Evolutionary conservation across 2,888 invertebrate genomes (phyloP).

Genomic region (Resseliella maxima): DNA sequence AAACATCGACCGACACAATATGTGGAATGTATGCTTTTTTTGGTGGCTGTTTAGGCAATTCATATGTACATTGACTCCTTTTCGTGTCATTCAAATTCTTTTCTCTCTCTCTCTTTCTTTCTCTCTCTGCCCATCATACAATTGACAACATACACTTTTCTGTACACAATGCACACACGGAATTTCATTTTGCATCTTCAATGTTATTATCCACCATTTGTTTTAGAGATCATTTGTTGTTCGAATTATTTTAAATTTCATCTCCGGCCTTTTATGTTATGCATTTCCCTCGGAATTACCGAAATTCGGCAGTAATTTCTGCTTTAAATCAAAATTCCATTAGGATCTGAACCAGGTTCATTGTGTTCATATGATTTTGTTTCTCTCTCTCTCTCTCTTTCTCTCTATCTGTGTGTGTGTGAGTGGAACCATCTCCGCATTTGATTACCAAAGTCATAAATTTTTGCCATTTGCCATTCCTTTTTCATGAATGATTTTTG

Average conservation of each 20-base stretch:
- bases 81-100: background rate
- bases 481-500: background rate
- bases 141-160: background rate
- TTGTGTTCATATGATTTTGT: too few species aligned
- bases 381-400: too few species aligned
- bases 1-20: background rate
- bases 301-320: background rate
- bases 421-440: background rate
- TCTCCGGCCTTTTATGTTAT: background rate
- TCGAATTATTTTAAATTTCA: constrained; percentile 10
- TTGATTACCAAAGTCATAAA: background rate
- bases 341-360: too few species aligned
- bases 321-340: background rate
- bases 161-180: too few species aligned
- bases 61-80: background rate
- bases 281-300: background rate
- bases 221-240: background rate
- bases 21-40: background rate
- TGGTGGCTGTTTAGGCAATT: background rate
- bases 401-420: background rate
- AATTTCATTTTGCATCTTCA: background rate
- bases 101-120: background rate
- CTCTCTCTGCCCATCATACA: background rate
- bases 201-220: constrained; percentile 24
- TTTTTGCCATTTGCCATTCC: background rate